These are phyloP conservation scores for Rapana venosa DNA, from an alignment of 2,888 invertebrate species.

Conservation along the genomic window DNA sequence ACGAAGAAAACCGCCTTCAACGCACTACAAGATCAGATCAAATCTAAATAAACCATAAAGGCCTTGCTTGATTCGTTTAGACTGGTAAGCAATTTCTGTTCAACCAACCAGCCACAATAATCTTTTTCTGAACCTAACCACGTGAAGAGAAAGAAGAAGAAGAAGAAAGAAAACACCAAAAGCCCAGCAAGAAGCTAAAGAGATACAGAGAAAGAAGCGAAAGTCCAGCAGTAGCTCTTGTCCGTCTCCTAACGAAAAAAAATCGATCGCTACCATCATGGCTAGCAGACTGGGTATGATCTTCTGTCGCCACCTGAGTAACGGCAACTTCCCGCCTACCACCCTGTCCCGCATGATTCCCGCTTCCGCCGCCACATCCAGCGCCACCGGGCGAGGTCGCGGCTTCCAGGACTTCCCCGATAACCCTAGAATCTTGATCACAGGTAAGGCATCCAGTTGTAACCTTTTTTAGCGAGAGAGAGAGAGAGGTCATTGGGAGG, in stretches of 20 bases:
- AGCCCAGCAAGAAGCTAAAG: background rate
- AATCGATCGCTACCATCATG: background rate
- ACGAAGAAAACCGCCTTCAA: too few species aligned
- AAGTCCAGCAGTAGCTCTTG: background rate
- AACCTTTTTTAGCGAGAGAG: too few species aligned
- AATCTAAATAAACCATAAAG: too few species aligned
- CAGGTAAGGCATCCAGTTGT: constrained; percentile 46
- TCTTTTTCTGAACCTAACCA: background rate
- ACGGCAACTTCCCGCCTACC: constrained; percentile 29
- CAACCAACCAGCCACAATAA: too few species aligned
- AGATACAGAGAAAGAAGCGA: background rate
- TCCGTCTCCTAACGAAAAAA: too few species aligned
- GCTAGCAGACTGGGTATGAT: constrained; percentile 14
- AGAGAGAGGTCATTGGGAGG: too few species aligned
- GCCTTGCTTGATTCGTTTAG: too few species aligned
- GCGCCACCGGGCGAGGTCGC: constrained; percentile 27
- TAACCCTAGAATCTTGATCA: constrained; percentile 54
- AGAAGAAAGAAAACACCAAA: background rate
- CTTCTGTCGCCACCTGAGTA: constrained; percentile 34
- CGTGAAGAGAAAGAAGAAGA: background rate
- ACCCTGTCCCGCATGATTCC: constrained; percentile 28
- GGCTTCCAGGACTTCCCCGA: constrained; percentile 40
- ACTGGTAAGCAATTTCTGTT: too few species aligned
- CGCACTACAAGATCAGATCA: too few species aligned
- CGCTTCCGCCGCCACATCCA: background rate